A percentile compares a stretch with the other conserved stretches of the same genome.
Evolutionary conservation across 30 jellyfish, hydroid and myxozoan species (phyloP).

Genomic region (Hydractinia echinata): DNA sequence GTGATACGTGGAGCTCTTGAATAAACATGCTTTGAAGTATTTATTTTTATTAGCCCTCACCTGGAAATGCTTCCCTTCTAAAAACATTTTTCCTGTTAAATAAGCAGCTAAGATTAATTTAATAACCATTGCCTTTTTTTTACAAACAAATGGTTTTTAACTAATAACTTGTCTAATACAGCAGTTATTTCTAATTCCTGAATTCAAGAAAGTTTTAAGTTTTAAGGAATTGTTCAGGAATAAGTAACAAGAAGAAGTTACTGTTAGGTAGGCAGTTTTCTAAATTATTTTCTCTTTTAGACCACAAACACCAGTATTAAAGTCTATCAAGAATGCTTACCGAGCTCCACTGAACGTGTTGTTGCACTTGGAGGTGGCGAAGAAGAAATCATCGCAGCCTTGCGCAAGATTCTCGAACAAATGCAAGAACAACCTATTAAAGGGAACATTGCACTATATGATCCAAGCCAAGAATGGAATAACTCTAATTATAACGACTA

Average conservation of each 20-base stretch:
- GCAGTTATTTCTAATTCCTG: background rate
- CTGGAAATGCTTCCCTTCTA: too few species aligned
- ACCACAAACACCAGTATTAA: slow-evolving; percentile 33
- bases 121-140: too few species aligned
- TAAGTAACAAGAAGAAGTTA: background rate
- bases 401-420: slow-evolving; percentile 69
- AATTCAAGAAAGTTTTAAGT: background rate
- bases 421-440: slow-evolving; percentile 92
- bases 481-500: slow-evolving; percentile 45
- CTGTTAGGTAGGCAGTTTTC: background rate
- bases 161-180: too few species aligned
- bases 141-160: too few species aligned
- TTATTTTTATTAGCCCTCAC: too few species aligned
- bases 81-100: too few species aligned
- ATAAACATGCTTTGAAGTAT: too few species aligned
- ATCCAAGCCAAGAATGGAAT: slow-evolving; percentile 56
- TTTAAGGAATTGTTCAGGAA: too few species aligned
- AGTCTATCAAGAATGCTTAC: slow-evolving; percentile 90
- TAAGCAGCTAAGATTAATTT: too few species aligned
- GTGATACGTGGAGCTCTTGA: too few species aligned
- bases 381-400: slow-evolving; percentile 56
- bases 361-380: slow-evolving; percentile 93
- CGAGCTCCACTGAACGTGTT: slow-evolving; percentile 88
- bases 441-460: slow-evolving; percentile 87
- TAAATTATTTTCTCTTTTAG: background rate